Evolutionary conservation across 2,888 invertebrate species (phyloP).

Genomic region (Auanema sp.): DNA sequence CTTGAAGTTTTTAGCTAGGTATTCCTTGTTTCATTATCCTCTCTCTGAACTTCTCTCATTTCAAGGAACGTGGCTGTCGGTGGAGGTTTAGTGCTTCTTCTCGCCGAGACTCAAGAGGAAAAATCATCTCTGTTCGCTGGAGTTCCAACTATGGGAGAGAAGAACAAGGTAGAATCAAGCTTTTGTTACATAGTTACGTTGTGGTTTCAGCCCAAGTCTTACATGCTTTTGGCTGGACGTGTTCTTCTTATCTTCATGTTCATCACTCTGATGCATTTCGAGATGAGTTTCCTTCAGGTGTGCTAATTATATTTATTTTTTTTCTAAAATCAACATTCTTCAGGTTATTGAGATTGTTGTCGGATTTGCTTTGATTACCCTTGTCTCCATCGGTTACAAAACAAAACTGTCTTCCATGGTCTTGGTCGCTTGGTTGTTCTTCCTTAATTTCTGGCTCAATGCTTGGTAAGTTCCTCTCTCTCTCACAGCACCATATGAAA

Average conservation of each 20-base stretch:
- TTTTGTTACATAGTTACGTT: not conserved
- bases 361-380: slow-evolving; percentile 86
- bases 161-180: slow-evolving; percentile 29
- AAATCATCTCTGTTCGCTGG: slow-evolving; percentile 84
- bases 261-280: slow-evolving; percentile 89
- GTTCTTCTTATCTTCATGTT: slow-evolving; percentile 98
- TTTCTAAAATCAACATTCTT: slow-evolving; percentile 7
- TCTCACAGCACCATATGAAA: not conserved
- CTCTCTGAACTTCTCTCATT: slow-evolving; percentile 6
- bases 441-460: slow-evolving; percentile 94
- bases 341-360: slow-evolving; percentile 77
- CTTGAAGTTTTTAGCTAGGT: slow-evolving; percentile 86
- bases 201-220: slow-evolving; percentile 79
- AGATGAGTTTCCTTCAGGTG: slow-evolving; percentile 79
- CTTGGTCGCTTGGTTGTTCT: slow-evolving; percentile 81
- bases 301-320: not conserved
- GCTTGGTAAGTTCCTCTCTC: slow-evolving; percentile 73
- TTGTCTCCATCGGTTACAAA: slow-evolving; percentile 95
- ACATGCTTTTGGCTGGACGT: slow-evolving; percentile 91
- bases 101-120: slow-evolving; percentile 77
- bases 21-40: no score
- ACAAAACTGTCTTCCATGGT: slow-evolving; percentile 95
- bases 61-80: slow-evolving; percentile 87
- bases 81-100: slow-evolving; percentile 89
- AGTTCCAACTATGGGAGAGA: slow-evolving; percentile 73